Percentiles rank a stretch among this genome's conserved stretches.
Conservation (phyloP, 2,888 invertebrate species). For the Acheta domesticus region DNA sequence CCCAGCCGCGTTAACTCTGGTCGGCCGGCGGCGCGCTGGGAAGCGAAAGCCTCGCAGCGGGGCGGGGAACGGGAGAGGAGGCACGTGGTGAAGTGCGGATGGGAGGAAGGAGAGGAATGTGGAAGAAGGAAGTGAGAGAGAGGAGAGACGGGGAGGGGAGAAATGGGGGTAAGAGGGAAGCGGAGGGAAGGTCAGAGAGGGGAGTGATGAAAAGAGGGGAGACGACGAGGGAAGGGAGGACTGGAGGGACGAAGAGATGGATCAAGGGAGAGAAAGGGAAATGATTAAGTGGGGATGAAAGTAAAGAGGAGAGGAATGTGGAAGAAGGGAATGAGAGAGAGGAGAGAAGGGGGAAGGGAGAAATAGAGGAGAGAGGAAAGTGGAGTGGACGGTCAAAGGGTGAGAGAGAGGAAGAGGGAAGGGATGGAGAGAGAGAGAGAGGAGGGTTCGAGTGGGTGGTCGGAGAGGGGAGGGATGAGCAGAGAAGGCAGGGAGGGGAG, state of each 20-base stretch:
- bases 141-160: not conserved
- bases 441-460: not conserved
- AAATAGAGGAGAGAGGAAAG: not conserved
- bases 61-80: constrained; percentile 23
- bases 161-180: not conserved
- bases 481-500: not conserved
- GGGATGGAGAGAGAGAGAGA: too few species aligned
- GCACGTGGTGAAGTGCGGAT: too few species aligned
- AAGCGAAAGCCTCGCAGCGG: not conserved
- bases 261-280: too few species aligned
- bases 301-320: not conserved
- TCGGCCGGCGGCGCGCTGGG: too few species aligned
- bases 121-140: not conserved
- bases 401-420: not conserved
- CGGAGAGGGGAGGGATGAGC: not conserved
- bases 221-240: too few species aligned
- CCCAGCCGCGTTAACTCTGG: too few species aligned
- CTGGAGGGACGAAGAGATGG: constrained; percentile 22
- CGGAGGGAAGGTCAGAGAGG: not conserved
- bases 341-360: too few species aligned
- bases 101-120: too few species aligned
- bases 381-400: constrained; percentile 36
- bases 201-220: constrained; percentile 39
- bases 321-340: too few species aligned
- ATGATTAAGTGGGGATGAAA: too few species aligned